These are phyloP conservation scores for Austrofundulus limnaeus DNA, from an alignment of 2,113 vertebrate genomes.

Conservation along the genomic window DNA sequence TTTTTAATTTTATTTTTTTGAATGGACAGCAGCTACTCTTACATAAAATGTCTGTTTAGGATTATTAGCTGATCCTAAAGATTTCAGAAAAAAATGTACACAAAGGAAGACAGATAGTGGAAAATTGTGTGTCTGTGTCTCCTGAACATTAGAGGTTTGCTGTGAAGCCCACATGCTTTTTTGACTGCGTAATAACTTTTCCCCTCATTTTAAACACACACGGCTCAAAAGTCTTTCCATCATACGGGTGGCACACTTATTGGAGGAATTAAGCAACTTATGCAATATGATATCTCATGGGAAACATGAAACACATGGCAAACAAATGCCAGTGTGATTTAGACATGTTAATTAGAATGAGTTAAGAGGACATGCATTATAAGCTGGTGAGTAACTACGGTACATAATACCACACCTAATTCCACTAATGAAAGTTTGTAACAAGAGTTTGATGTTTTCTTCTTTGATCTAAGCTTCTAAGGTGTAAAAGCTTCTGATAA, in stretches of 20 bases:
- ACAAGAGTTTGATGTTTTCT: conserved; percentile 17
- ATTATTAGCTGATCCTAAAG: background rate
- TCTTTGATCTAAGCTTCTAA: conserved; percentile 15
- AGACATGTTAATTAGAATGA: conserved; percentile 36
- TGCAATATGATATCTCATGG: conserved; percentile 33
- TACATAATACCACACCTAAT: conserved; percentile 37
- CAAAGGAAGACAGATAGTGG: conserved; percentile 2
- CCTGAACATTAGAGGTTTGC: conserved; percentile 3
- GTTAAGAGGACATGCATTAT: conserved; percentile 17
- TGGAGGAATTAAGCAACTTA: conserved; percentile 33
- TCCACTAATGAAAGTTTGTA: conserved; percentile 17
- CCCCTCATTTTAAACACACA: conserved; percentile 43
- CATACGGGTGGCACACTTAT: conserved; percentile 23
- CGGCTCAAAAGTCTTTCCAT: conserved; percentile 48
- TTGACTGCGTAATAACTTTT: conserved; percentile 36
- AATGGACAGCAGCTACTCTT: background rate
- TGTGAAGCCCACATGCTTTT: conserved; percentile 11
- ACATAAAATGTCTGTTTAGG: background rate
- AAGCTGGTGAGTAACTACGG: conserved; percentile 27
- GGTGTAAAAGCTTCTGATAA: conserved; percentile 42
- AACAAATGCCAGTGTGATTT: conserved; percentile 22
- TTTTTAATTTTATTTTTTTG: background rate
- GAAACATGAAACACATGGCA: conserved; percentile 32
- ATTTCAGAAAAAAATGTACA: conserved; percentile 1
- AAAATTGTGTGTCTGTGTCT: conserved; percentile 20